Conservation (phyloP, 2,113 vertebrate genomes). For the Forbesichthys papilliferus region DNA sequence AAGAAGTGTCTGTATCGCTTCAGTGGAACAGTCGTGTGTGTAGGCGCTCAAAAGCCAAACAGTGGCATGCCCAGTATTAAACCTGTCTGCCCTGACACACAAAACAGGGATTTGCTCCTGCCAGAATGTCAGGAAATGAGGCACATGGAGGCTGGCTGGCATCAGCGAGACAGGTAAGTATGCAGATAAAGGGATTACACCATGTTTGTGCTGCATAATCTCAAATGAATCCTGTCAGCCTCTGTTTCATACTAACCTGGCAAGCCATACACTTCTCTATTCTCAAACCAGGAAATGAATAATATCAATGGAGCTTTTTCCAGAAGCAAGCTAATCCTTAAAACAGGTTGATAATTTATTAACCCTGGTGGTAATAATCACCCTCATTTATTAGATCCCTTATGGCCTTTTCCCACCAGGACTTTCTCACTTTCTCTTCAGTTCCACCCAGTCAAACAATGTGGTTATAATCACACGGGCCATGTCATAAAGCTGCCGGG, state of each 20-base stretch:
- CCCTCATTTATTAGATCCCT: conserved; percentile 39
- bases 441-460: conserved; percentile 28
- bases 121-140: conserved; percentile 68
- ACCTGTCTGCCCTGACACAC: conserved; percentile 67
- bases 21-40: conserved; percentile 54
- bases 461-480: conserved; percentile 27
- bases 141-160: conserved; percentile 61
- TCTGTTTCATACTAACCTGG: conserved; percentile 67
- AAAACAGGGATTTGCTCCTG: conserved; percentile 72
- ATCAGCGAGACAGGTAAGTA: conserved; percentile 74
- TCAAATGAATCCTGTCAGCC: conserved; percentile 70
- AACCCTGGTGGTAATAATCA: conserved; percentile 49
- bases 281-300: conserved; percentile 37
- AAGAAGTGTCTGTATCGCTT: conserved; percentile 47
- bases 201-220: conserved; percentile 70
- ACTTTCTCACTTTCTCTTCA: conserved; percentile 25
- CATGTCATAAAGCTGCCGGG: conserved; percentile 27
- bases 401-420: conserved; percentile 41
- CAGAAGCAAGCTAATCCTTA: conserved; percentile 34
- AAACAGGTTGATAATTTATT: conserved; percentile 51
- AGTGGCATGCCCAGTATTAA: conserved; percentile 58
- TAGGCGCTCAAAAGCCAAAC: conserved; percentile 68
- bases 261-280: conserved; percentile 41
- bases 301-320: conserved; percentile 44
- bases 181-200: conserved; percentile 75